A percentile compares a stretch with the other conserved stretches of the same genome.
These are phyloP conservation scores for Branchipolynoe longqiensis DNA, from an alignment of 2,888 invertebrate genomes.

Conservation along the genomic window DNA sequence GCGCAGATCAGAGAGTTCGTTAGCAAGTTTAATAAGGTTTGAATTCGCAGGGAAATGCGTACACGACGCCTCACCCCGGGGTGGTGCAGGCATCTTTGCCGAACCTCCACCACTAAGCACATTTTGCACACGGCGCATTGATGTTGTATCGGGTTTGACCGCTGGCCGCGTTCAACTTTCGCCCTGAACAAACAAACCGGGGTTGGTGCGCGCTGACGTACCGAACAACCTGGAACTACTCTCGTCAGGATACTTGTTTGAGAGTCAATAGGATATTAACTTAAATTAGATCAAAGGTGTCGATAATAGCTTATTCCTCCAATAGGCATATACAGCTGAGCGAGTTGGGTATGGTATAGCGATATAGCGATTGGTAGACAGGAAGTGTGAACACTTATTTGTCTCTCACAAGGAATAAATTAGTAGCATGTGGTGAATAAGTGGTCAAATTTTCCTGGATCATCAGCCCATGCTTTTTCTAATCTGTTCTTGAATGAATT, in stretches of 20 bases:
- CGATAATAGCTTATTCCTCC: too few relatives aligned
- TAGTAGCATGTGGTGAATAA: too few relatives aligned
- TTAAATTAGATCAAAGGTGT: too few relatives aligned
- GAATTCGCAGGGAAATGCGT: neutral
- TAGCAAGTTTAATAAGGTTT: slow-evolving; percentile 45
- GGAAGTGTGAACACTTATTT: too few relatives aligned
- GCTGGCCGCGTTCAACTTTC: neutral
- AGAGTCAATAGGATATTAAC: too few relatives aligned
- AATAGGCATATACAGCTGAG: too few relatives aligned
- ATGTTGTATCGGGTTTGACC: slow-evolving; percentile 20
- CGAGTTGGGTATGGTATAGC: too few relatives aligned
- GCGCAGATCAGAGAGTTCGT: neutral
- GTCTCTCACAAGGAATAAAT: too few relatives aligned
- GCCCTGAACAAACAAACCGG: slow-evolving; percentile 14
- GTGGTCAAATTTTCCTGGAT: too few relatives aligned
- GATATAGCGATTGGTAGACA: too few relatives aligned
- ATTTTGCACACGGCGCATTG: neutral
- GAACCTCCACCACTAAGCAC: neutral
- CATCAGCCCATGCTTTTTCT: too few relatives aligned
- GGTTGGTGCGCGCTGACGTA: neutral
- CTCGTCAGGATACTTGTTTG: neutral
- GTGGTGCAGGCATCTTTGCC: neutral
- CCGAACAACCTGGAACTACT: neutral
- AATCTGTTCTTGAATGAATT: too few relatives aligned
- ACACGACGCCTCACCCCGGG: neutral